Percentiles rank a stretch among this genome's conserved stretches.
Conservation (phyloP, 2,113 vertebrate genomes). For the Reinhardtius hippoglossoides region DNA sequence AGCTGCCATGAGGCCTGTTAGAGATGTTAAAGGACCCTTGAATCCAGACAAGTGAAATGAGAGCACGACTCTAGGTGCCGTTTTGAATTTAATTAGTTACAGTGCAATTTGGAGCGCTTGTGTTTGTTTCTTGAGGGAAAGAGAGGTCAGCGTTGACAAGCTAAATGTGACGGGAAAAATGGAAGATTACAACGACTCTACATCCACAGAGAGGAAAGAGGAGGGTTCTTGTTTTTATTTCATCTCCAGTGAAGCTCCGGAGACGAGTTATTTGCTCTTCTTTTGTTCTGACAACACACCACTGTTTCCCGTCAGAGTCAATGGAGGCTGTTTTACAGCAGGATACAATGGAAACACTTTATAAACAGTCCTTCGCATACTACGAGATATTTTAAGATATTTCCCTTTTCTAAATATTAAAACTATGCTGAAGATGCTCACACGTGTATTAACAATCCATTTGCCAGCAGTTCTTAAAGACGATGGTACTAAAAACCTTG, state of each 20-base stretch:
- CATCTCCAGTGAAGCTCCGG: background rate
- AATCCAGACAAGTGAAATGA: conserved; percentile 11
- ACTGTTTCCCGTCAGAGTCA: conserved; percentile 24
- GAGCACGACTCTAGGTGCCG: background rate
- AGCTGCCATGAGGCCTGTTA: conserved; percentile 10
- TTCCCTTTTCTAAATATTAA: background rate
- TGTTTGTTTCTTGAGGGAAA: background rate
- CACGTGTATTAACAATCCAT: background rate
- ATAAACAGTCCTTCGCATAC: background rate
- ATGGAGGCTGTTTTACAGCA: conserved; percentile 21
- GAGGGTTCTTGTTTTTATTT: background rate
- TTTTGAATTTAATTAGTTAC: conserved; percentile 12
- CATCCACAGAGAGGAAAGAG: conserved; percentile 2
- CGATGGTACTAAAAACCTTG: background rate
- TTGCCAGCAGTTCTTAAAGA: conserved; percentile 1
- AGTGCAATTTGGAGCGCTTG: background rate
- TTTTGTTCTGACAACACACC: background rate
- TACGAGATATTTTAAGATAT: background rate
- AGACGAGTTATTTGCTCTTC: background rate
- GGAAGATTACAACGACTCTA: background rate
- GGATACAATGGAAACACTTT: conserved; percentile 35
- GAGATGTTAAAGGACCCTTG: background rate
- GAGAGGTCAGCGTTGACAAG: background rate
- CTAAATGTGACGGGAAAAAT: background rate
- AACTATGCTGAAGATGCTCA: background rate